Base-by-base conservation (phyloP, 1,140 invertebrate species). In the Phymorhynchus buccinoides region DNA sequence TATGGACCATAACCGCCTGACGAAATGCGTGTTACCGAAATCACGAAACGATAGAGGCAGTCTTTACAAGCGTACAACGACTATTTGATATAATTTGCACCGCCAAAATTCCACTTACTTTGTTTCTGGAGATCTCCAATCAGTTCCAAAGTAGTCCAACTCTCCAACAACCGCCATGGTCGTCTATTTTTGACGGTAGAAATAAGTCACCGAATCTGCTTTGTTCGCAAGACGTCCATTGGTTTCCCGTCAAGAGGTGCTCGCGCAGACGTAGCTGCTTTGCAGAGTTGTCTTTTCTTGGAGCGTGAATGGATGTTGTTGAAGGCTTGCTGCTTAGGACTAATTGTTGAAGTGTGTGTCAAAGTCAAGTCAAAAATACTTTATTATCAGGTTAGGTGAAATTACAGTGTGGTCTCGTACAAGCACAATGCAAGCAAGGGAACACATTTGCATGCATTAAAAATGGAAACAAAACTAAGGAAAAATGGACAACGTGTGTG, bases 211-310 rank as follows among this genome's bases (percentile, higher is more conserved):
- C 41, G 32, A 44, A 79, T 30, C 56, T 79, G 77, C 77, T 52
- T 79, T 56, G 77, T 79, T 56, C 35, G 77, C 75, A 37, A 35
- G 41, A 52, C 44, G 48, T 79, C 75, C 22, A 79, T 12, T 79
- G 77, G 41, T 41, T 75, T 37, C 35, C 22, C 35, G 32, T 14
- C 27, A 75, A 71, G 73, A 27, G 37, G 14, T 75, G 73, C 35
- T 75, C 73, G 73, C 68, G 68, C 68, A 71, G 68, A 56, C 77
- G 41, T 79, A 79, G 77, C 44, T 32, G 27, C 41, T 30, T 52
- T 79, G 77, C 42, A 56, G 44, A 79, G 77, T 79, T 79, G 77
- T 79, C 77, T 79, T 30, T 42, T 14, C 77, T 39, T 79, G 77
- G 3, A n/a, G 22, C 22, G 56, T 14, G 22, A 1, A 14, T 73